Base-by-base conservation (phyloP, 2,888 invertebrate species). In the Ischnus inquisitorius region DNA sequence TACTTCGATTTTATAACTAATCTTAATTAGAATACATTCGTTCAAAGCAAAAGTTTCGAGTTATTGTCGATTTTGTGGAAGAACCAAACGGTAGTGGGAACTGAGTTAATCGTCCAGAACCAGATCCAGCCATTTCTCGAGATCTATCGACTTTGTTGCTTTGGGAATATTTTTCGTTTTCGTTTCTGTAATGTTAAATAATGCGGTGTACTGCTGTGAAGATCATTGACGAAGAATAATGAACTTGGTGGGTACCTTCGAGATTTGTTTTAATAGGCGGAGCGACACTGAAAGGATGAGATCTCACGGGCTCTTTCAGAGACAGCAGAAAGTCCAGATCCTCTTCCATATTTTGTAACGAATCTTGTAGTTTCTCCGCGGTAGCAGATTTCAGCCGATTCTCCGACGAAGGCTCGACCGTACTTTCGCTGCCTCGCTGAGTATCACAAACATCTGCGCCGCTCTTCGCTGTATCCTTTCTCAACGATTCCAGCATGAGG, bases 61-160 rank as follows among this genome's bases (percentile, higher is more conserved):
- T 22, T 54, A 3, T 1, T 8, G 22, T 54, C 54, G 12, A 14
- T 12, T 10, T 34, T 12, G 25, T 6, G 5, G 41, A 25, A 34
- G 28, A 22, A 76, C 34, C 1, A 51, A 72, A 14, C 5, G 4
- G 25, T 57, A 14, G 4, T 25, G 3, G 16, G 3, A 2, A 19
- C 39, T 22, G 14, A 1, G 64, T 88, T 86, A 91, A 84, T 91
- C 90, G 62, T 91, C 92, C 69, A 92, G 86, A 1, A 93, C 88
- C 54, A 90, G 89, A 87, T 93, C 93, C 78, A 93, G 77, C 91
- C 92, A 93, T 65, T 91, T 91, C 69, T 93, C 93, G 41, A 93
- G 85, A 74, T 93, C 92, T 57, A 90, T 88, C 43, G 92, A 87
- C 77, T 92, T 92, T 3, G 85, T 83, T 39, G 89, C 84, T 6